Percentiles rank a stretch among this genome's conserved stretches.
phyloP scores from a whole-genome alignment of 2,113 vertebrate species.

The Pungitius pungitius region DNA sequence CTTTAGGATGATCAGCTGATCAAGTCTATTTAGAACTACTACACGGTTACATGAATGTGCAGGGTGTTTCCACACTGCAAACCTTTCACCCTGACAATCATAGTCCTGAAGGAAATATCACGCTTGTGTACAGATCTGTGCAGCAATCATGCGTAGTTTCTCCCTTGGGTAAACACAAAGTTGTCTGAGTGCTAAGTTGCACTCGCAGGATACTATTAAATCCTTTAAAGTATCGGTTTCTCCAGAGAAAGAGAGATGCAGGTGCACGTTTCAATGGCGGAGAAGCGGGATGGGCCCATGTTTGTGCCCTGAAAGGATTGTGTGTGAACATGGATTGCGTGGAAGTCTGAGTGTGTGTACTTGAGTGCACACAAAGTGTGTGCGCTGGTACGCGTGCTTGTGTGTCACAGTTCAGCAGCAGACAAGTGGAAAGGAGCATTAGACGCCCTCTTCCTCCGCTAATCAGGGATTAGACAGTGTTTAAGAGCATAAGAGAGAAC shows the following conservation, averaged over 20 bases:
- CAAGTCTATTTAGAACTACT: neutral
- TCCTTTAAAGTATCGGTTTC: conserved; percentile 48
- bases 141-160: conserved; percentile 6
- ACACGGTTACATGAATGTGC: too few relatives aligned
- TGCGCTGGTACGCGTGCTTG: conserved; percentile 41
- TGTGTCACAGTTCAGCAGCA: conserved; percentile 68
- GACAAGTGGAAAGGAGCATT: conserved; percentile 67
- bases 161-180: conserved; percentile 36
- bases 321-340: conserved; percentile 12
- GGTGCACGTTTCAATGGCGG: neutral
- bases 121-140: conserved; percentile 7
- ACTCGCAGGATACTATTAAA: conserved; percentile 42
- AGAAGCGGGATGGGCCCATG: neutral
- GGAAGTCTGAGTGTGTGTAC: conserved; percentile 18
- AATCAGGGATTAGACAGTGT: conserved; percentile 75
- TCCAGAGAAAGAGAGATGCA: conserved; percentile 1
- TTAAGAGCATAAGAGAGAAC: conserved; percentile 70
- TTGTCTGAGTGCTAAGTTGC: conserved; percentile 41
- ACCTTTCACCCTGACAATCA: too few relatives aligned
- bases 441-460: conserved; percentile 63
- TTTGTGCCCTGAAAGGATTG: neutral
- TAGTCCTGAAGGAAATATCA: conserved; percentile 14
- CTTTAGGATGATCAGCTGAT: conserved; percentile 1
- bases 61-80: too few relatives aligned
- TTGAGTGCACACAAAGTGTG: neutral